Evolutionary conservation across 2,113 vertebrate genomes (phyloP).

Genomic region (Scatophagus argus): DNA sequence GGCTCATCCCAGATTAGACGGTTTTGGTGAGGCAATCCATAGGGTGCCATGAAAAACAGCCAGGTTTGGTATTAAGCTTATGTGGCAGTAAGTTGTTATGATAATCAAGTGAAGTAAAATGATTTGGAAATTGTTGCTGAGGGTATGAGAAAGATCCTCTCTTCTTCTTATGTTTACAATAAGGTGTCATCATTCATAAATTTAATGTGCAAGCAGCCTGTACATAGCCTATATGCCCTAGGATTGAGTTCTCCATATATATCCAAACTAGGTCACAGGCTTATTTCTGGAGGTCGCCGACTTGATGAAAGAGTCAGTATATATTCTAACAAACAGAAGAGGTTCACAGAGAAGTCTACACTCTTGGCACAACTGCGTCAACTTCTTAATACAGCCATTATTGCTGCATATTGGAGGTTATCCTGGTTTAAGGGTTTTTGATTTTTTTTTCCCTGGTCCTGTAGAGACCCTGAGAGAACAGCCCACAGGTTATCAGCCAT

Average conservation of each 20-base stretch:
- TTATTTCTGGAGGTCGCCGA: not conserved
- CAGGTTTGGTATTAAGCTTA: slow-evolving; percentile 6
- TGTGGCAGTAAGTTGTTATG: not conserved
- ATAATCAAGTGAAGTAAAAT: not conserved
- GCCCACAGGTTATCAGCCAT: not conserved
- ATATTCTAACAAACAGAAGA: not conserved
- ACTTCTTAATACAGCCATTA: slow-evolving; percentile 1
- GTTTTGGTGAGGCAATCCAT: slow-evolving; percentile 31
- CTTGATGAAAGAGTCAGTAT: not conserved
- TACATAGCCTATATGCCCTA: not conserved
- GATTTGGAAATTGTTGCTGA: not conserved
- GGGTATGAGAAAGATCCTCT: not conserved
- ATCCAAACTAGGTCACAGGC: slow-evolving; percentile 1
- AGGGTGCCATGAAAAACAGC: not conserved
- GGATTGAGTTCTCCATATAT: slow-evolving; percentile 4
- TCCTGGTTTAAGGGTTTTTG: too few species aligned
- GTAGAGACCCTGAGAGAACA: slow-evolving; percentile 9
- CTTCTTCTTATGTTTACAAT: not conserved
- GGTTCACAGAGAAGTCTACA: not conserved
- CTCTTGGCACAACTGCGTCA: not conserved
- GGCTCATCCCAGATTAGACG: slow-evolving; percentile 57
- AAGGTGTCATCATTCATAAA: not conserved
- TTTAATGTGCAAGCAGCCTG: not conserved
- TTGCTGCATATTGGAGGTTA: too few species aligned
- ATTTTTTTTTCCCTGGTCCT: too few species aligned